Evolutionary conservation across 2,113 vertebrate genomes (phyloP).

Genomic region (Morone saxatilis): DNA sequence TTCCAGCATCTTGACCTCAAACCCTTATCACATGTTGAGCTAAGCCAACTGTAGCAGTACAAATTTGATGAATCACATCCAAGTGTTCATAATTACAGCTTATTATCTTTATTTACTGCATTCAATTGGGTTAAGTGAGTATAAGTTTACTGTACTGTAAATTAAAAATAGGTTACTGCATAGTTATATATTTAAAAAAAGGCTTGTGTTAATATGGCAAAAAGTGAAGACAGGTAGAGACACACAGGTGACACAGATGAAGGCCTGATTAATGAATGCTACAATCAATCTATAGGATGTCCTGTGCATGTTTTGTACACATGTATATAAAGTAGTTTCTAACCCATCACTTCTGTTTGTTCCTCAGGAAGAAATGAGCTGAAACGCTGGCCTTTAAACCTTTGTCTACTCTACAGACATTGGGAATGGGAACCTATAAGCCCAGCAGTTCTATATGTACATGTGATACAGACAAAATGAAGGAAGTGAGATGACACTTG

Average conservation of each 20-base stretch:
- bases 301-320: neutral
- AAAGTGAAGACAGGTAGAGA: neutral
- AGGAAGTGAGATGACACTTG: constrained; percentile 65
- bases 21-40: constrained; percentile 7
- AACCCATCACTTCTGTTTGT: neutral
- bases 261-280: neutral
- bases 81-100: neutral
- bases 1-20: constrained; percentile 23
- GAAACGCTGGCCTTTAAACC: neutral
- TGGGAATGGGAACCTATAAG: neutral
- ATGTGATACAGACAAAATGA: constrained; percentile 38
- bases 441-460: neutral
- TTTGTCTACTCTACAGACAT: neutral
- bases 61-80: constrained; percentile 1
- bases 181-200: neutral
- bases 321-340: neutral
- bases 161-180: neutral
- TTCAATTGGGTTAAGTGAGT: neutral
- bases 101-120: neutral
- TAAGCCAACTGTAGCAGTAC: neutral
- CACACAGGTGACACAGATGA: neutral
- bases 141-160: neutral
- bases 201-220: neutral
- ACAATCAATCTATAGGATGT: fast-evolving
- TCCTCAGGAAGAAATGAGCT: neutral